Percentiles rank a stretch among this genome's conserved stretches.
Conservation (phyloP, 2,888 invertebrate species). For the Tetheella fluctuosa region DNA sequence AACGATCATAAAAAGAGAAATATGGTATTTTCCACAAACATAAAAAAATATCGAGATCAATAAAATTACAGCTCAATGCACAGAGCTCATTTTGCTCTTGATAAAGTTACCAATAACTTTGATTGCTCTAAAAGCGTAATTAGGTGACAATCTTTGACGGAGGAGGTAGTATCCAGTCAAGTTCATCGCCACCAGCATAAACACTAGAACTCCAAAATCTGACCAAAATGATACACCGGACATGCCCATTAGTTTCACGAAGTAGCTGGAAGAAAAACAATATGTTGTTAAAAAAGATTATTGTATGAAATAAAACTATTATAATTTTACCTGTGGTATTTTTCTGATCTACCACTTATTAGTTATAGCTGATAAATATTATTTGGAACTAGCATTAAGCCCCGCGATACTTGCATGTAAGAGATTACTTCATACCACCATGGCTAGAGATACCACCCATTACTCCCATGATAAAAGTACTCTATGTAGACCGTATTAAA, state of each 20-base stretch:
- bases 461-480: too few relatives aligned
- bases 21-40: too few relatives aligned
- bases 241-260: constrained; percentile 91
- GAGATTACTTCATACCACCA: too few relatives aligned
- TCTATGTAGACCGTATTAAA: too few relatives aligned
- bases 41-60: too few relatives aligned
- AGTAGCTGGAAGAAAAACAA: constrained; percentile 74
- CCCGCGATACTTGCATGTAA: too few relatives aligned
- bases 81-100: constrained; percentile 84
- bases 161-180: constrained; percentile 88
- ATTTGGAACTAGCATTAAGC: too few relatives aligned
- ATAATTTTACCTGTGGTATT: neutral
- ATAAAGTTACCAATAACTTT: constrained; percentile 88
- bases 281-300: neutral
- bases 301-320: neutral
- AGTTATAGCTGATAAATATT: too few relatives aligned
- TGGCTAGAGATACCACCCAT: too few relatives aligned
- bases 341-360: too few relatives aligned
- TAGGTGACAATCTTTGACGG: constrained; percentile 88
- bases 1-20: neutral
- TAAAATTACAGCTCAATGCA: constrained; percentile 25
- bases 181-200: constrained; percentile 86
- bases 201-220: constrained; percentile 86
- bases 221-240: constrained; percentile 87
- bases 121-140: constrained; percentile 88